Base-by-base conservation (phyloP, 2,797 vertebrate genomes). In the Danio kyathit region DNA sequence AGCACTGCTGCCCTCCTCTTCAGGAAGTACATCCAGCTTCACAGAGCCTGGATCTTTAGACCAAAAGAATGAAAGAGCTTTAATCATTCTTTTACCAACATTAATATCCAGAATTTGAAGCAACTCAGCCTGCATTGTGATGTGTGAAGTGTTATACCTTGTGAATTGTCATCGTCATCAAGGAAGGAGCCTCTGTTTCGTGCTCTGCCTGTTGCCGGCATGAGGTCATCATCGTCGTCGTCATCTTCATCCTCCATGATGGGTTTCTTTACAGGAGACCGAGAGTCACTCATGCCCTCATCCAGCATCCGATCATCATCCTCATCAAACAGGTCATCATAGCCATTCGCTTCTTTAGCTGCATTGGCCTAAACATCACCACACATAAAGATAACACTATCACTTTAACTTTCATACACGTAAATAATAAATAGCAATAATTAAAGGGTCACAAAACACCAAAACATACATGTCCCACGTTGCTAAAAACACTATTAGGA, bases 151-250 rank as follows among this genome's bases (percentile, higher is more conserved):
- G 64, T 67, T 91, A 83, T 92, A 99, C 97, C 98, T 77, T 92
- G 83, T 1, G 97, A 97, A 89, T 96, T 96, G 51, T 99, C 97
- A 72, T 99, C 95, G 16, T 96, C 96, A 16, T 96, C 95, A 66
- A 97, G 89, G 71, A 97, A 75, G 0, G 93, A 87, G 9, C 88
- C 92, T 84, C 93, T 90, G 85, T 93, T 93, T 88, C 93, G 94
- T 16, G 85, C 81, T 21, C 85, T 91, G 80, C 94, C 93, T 0
- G 95, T 93, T 0, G 91, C 83, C 0, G 94, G 91, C 87, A 92
- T 73, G 44, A 95, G 82, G 82, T 94, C 90, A 4, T 94, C 90
- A 5, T 95, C 95, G 0, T 95, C 96, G 0, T 95, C 95, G 0
- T 95, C 95, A 0, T 84, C 86, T 0, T 95, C 95, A 0, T 83